Evolutionary conservation across 2,797 vertebrate genomes (phyloP).

Genomic region (Cossypha heuglini): DNA sequence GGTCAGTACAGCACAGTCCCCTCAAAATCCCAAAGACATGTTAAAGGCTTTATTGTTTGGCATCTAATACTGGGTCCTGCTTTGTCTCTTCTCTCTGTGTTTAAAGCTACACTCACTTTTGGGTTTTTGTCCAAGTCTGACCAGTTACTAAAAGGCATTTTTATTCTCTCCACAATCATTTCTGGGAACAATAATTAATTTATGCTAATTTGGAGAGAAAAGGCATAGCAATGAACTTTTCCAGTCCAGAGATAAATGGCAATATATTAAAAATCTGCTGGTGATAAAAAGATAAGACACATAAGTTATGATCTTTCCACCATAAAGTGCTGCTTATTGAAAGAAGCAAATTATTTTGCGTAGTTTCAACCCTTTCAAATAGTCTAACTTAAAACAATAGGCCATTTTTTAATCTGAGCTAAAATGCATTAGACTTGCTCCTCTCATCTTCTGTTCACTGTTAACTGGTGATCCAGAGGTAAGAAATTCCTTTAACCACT

Average conservation of each 20-base stretch:
- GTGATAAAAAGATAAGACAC: slow-evolving; percentile 23
- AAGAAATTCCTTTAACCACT: background rate
- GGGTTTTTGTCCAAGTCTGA: background rate
- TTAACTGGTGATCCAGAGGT: background rate
- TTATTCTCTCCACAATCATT: slow-evolving; percentile 14
- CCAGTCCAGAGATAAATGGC: slow-evolving; percentile 16
- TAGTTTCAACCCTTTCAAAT: background rate
- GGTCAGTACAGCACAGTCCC: slow-evolving; percentile 41
- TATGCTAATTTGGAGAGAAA: slow-evolving; percentile 42
- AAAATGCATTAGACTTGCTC: background rate
- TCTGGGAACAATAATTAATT: slow-evolving; percentile 37
- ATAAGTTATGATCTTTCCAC: background rate
- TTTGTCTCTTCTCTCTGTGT: slow-evolving; percentile 11
- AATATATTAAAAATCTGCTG: background rate
- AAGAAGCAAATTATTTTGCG: slow-evolving; percentile 1
- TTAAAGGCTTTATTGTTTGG: slow-evolving; percentile 55
- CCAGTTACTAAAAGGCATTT: slow-evolving; percentile 42
- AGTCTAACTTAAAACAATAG: background rate
- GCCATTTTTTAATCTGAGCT: background rate
- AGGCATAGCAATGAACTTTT: slow-evolving; percentile 13
- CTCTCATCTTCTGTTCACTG: background rate
- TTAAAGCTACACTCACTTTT: slow-evolving; percentile 35
- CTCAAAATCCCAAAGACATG: background rate
- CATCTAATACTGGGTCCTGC: slow-evolving; percentile 7
- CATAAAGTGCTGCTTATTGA: background rate